phyloP scores from a whole-genome alignment of 2,113 vertebrate genomes.

The Diphyllodes magnificus region DNA sequence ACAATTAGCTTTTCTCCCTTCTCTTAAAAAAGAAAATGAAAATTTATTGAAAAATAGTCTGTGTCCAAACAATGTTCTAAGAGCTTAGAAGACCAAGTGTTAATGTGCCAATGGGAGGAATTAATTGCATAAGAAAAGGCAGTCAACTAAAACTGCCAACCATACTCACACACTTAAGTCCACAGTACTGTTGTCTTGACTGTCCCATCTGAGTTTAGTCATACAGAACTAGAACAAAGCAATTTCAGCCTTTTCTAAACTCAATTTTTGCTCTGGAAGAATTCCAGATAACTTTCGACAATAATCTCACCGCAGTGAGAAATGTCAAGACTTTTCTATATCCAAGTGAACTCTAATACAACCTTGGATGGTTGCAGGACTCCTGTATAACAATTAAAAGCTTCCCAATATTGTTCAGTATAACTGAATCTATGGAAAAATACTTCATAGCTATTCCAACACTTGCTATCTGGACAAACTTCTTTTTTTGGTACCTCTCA shows the following conservation, averaged over 20 bases:
- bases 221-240: not conserved
- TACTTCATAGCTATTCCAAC: not conserved
- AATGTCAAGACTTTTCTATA: not conserved
- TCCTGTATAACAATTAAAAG: conserved; percentile 15
- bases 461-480: not conserved
- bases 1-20: not conserved
- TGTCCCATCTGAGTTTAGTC: not conserved
- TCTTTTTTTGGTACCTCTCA: not conserved
- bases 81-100: not conserved
- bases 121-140: not conserved
- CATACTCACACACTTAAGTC: not conserved
- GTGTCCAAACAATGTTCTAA: not conserved
- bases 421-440: not conserved
- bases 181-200: not conserved
- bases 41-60: not conserved
- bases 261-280: not conserved
- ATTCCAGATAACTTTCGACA: not conserved
- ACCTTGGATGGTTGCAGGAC: not conserved
- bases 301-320: not conserved
- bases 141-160: not conserved
- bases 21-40: not conserved
- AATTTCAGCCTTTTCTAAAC: not conserved
- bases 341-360: not conserved
- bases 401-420: not conserved
- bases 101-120: not conserved